Base-by-base conservation (phyloP, 1,140 invertebrate species). In the Leptinotarsa texana region DNA sequence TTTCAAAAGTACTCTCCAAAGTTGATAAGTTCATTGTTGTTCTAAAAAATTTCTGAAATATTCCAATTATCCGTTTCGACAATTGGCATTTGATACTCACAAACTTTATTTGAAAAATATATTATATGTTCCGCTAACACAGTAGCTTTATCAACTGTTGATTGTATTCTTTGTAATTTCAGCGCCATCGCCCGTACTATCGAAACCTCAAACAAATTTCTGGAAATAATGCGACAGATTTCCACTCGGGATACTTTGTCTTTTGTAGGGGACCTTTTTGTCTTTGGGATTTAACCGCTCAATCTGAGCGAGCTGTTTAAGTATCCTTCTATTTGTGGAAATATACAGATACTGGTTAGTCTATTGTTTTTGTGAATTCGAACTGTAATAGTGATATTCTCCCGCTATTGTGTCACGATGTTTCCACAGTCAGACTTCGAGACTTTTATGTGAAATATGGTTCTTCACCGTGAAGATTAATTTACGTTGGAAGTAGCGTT, bases 351-450 rank as follows among this genome's bases (percentile, higher is more conserved):
- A 70, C 69, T 70, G 21, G 33, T 42, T 42, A 2, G 69, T 70
- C 69, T 70, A 70, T 70, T 70, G 69, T 70, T 70, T 70, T 70
- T 70, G 69, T 70, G 49, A 70, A 70, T 70, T 70, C 69, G 69
- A 70, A 70, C 49, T 49, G 69, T 48, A 70, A 70, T 70, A 70
- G 69, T 70, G 69, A 70, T 70, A 70, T 70, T 70, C 69, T 51
- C 69, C n/a, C 5, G 5, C 33, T 42, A 18, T 70, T 70, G 33
- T 70, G 48, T 69, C 33, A 62, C 27, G 22, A 65, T 33, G 63
- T 65, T 65, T 65, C 63, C 21, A 22, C 21, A 21, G 13, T 65
- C 63, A 22, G 27, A 65, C 63, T 33, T 22, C 4, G 63, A 65
- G 17, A 65, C 63, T 65, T 65, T 22, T 21, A 65, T 15, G 21